Conservation (phyloP, 2,113 vertebrate species). For the Solenodon paradoxus region DNA sequence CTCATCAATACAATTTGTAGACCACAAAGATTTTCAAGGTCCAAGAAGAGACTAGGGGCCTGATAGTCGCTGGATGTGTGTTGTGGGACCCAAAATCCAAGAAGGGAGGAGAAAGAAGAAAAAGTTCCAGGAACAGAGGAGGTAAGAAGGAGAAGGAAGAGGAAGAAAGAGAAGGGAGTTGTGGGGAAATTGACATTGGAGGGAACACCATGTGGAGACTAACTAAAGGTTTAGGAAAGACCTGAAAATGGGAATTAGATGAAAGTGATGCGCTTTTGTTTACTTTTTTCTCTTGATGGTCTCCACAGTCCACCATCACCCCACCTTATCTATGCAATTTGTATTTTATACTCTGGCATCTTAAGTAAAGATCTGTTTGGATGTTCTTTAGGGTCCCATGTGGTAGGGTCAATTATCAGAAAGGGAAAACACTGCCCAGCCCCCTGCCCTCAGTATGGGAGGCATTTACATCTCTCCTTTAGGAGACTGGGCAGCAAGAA, state of each 20-base stretch:
- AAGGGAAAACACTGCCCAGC: neutral
- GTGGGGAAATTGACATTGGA: neutral
- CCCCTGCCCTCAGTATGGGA: neutral
- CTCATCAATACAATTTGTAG: neutral
- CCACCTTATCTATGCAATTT: neutral
- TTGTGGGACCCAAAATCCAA: neutral
- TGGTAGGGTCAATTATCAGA: neutral
- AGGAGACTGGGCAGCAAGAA: neutral
- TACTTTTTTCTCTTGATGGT: too few species aligned
- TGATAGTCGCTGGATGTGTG: neutral
- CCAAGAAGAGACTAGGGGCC: neutral
- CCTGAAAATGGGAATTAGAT: neutral
- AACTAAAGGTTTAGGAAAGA: neutral
- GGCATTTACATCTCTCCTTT: neutral
- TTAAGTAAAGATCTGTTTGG: neutral
- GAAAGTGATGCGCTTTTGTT: neutral
- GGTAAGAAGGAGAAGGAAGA: neutral
- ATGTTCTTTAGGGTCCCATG: neutral
- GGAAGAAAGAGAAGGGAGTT: neutral
- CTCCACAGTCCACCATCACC: neutral
- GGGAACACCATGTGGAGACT: neutral
- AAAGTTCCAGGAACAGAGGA: neutral
- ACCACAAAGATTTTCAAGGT: neutral
- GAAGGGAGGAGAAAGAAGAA: neutral
- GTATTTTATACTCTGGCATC: neutral